Evolutionary conservation across 2,113 vertebrate genomes (phyloP).

Genomic region (Mormoops blainvillei): DNA sequence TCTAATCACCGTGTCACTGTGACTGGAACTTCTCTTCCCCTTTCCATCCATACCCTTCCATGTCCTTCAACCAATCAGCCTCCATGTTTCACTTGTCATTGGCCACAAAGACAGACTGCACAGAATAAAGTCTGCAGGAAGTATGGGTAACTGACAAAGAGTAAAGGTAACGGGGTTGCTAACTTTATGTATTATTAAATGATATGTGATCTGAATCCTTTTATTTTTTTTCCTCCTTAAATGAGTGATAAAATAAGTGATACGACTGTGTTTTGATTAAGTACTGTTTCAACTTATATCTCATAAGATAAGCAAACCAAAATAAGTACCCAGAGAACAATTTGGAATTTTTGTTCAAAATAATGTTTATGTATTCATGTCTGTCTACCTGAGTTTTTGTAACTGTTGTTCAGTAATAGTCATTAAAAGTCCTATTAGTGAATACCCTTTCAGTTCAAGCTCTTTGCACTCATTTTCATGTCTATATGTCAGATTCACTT

Average conservation of each 20-base stretch:
- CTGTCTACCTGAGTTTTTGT: neutral
- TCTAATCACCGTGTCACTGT: conserved; percentile 92
- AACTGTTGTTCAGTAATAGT: neutral
- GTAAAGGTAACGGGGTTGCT: conserved; percentile 91
- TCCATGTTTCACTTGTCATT: conserved; percentile 92
- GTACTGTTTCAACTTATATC: neutral
- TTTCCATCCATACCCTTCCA: conserved; percentile 92
- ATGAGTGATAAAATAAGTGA: neutral
- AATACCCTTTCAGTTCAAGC: neutral
- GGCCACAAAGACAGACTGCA: conserved; percentile 90
- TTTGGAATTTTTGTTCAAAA: neutral
- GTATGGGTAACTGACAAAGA: conserved; percentile 92
- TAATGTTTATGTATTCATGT: neutral
- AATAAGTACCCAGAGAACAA: neutral
- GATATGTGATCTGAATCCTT: conserved; percentile 52
- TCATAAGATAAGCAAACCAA: neutral
- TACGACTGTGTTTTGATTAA: neutral
- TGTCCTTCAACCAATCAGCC: conserved; percentile 93
- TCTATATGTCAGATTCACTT: conserved; percentile 17
- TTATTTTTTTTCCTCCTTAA: neutral
- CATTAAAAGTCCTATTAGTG: neutral
- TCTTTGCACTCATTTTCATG: conserved; percentile 3
- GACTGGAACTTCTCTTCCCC: conserved; percentile 92
- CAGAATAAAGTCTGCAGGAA: conserved; percentile 85
- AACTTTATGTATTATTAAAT: conserved; percentile 76